These are phyloP conservation scores for Molossus molossus DNA, from an alignment of 2,797 vertebrate species.

Conservation along the genomic window DNA sequence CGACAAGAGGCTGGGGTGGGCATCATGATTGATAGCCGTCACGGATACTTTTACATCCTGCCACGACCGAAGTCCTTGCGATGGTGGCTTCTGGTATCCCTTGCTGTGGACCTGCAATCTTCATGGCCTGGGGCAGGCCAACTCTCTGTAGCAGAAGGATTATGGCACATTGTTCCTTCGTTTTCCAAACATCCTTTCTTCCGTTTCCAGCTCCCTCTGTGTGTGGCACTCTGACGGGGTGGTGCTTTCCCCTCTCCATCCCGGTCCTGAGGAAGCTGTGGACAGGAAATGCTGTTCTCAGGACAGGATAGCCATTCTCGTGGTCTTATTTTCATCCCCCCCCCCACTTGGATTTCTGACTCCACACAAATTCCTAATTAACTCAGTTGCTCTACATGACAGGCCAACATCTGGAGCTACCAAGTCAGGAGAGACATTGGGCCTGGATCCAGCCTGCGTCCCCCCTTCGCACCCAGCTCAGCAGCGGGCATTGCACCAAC, in stretches of 20 bases:
- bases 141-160: background rate
- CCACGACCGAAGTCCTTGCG: background rate
- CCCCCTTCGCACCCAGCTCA: constrained; percentile 24
- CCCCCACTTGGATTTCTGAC: constrained; percentile 11
- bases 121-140: background rate
- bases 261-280: background rate
- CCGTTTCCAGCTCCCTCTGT: background rate
- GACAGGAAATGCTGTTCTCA: too few relatives aligned
- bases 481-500: constrained; percentile 45
- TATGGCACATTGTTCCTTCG: background rate
- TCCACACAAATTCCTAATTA: constrained; percentile 70
- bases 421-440: constrained; percentile 29
- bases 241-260: background rate
- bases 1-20: background rate
- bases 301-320: background rate
- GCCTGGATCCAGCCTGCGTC: constrained; percentile 10
- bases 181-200: background rate
- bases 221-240: background rate
- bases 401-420: constrained; percentile 74
- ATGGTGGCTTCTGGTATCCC: background rate
- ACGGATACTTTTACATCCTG: background rate
- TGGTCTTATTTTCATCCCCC: background rate
- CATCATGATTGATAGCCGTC: background rate
- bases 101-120: background rate
- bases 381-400: constrained; percentile 62